Conservation (phyloP, 2,888 invertebrate genomes). For the Drosophila pseudotakahashii region DNA sequence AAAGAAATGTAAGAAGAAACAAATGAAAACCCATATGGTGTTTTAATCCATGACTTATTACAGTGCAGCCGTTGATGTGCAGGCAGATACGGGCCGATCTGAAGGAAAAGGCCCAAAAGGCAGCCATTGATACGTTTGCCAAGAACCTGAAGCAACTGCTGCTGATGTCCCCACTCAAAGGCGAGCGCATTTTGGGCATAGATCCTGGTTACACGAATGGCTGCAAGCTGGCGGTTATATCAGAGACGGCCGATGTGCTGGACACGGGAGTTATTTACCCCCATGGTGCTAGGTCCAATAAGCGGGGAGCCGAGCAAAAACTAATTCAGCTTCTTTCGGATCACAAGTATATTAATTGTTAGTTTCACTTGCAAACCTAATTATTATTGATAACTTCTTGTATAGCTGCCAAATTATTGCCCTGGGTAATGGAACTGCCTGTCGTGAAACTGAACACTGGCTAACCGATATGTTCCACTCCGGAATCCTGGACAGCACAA, state of each 20-base stretch:
- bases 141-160: constrained; percentile 93
- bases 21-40: too few relatives aligned
- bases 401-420: constrained; percentile 91
- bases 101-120: constrained; percentile 90
- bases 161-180: constrained; percentile 91
- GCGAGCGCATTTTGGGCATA: constrained; percentile 91
- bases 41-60: constrained; percentile 5
- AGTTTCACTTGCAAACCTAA: not conserved
- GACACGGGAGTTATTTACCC: constrained; percentile 90
- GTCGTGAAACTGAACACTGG: constrained; percentile 93
- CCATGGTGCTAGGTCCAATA: constrained; percentile 84
- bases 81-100: constrained; percentile 90
- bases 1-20: constrained; percentile 84
- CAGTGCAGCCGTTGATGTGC: constrained; percentile 88
- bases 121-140: constrained; percentile 93
- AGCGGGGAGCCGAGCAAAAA: constrained; percentile 65
- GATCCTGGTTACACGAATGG: constrained; percentile 96
- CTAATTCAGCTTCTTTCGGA: constrained; percentile 86
- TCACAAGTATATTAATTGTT: constrained; percentile 83
- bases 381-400: not conserved
- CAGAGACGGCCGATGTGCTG: constrained; percentile 89
- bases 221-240: constrained; percentile 94
- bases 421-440: constrained; percentile 95
- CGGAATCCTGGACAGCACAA: constrained; percentile 85
- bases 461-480: constrained; percentile 87